These are phyloP conservation scores for Chrysocyon brachyurus DNA, from an alignment of 2,797 vertebrate species.

Conservation along the genomic window DNA sequence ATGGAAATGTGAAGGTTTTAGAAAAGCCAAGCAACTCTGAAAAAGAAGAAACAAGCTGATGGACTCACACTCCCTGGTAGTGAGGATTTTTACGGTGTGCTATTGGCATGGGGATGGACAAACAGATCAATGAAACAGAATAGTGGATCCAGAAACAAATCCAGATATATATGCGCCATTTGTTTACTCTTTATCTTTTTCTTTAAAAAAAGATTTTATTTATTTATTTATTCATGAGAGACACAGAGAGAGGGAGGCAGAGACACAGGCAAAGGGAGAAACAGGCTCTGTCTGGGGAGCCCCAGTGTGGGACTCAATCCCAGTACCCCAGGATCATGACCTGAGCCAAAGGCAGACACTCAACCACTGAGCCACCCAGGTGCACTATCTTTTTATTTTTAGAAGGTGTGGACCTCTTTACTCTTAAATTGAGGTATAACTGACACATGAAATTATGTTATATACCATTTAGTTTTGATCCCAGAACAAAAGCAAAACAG, in stretches of 20 bases:
- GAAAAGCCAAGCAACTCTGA: not conserved
- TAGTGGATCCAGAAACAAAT: too few species aligned
- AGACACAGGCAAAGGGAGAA: too few species aligned
- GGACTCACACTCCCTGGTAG: too few species aligned
- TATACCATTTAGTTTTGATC: not conserved
- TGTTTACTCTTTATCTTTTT: not conserved
- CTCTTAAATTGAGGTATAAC: not conserved
- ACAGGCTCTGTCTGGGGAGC: too few species aligned
- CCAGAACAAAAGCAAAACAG: not conserved
- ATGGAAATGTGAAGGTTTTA: fast-evolving
- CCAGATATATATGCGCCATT: fast-evolving
- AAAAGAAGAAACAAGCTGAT: not conserved
- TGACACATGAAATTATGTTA: not conserved
- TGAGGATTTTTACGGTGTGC: fast-evolving
- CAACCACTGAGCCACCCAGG: too few species aligned
- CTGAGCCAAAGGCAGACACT: too few species aligned
- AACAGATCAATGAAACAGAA: not conserved
- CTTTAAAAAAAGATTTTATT: too few species aligned
- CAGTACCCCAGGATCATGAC: too few species aligned
- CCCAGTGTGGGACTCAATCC: too few species aligned
- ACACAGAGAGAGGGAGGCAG: too few species aligned
- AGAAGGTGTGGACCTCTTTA: not conserved
- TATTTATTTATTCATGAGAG: too few species aligned
- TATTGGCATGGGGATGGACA: fast-evolving
- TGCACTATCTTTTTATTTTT: too few species aligned